A percentile compares a stretch with the other conserved stretches of the same genome.
Conservation (phyloP, 2,113 vertebrate species). For the Campylomormyrus tamandua region DNA sequence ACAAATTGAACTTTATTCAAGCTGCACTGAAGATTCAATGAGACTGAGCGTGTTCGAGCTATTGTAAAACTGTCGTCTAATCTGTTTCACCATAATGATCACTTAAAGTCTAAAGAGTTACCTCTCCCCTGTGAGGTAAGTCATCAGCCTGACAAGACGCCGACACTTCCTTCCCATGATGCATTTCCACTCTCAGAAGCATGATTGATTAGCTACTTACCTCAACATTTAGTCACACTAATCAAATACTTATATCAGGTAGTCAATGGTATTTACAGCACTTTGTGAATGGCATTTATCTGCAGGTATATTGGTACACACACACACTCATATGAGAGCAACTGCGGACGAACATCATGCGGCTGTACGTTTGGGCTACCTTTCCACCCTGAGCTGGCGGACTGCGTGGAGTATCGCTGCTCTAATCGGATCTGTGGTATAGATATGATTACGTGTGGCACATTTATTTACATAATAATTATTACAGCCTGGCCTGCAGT, state of each 20-base stretch:
- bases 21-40: not conserved
- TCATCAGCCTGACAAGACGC: not conserved
- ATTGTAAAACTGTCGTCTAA: not conserved
- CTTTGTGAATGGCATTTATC: constrained; percentile 47
- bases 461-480: constrained; percentile 82
- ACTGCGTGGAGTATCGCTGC: constrained; percentile 57
- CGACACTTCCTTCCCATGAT: not conserved
- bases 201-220: not conserved
- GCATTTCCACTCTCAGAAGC: not conserved
- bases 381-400: constrained; percentile 54
- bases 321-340: not conserved
- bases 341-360: not conserved
- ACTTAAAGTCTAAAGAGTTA: constrained; percentile 7
- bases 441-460: constrained; percentile 70
- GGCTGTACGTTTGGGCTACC: constrained; percentile 41
- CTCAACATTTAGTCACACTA: not conserved
- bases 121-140: not conserved
- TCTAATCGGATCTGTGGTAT: constrained; percentile 70
- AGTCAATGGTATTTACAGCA: not conserved
- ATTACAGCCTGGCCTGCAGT: constrained; percentile 60
- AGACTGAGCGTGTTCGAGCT: not conserved
- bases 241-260: not conserved
- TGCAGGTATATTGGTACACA: constrained; percentile 28
- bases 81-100: not conserved
- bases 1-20: not conserved